Base-by-base conservation (phyloP, 2,888 invertebrate genomes). In the Lasioglossum marginatum region DNA sequence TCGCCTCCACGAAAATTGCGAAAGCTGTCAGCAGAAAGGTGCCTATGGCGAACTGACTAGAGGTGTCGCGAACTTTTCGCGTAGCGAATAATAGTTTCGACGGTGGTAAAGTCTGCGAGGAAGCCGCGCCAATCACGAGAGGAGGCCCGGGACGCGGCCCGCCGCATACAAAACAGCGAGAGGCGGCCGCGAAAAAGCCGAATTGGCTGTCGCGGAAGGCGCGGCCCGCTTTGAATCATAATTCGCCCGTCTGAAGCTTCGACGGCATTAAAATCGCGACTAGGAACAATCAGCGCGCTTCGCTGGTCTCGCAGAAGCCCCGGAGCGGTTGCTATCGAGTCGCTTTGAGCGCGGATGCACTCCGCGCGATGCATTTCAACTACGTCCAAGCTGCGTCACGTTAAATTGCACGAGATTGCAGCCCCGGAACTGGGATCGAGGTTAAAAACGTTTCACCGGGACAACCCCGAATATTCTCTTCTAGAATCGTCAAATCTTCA, bases 341-440 rank as follows among this genome's bases (percentile, higher is more conserved):
- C 89, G 90, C 92, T 92, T 91, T 92, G 92, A 90, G 84, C 80
- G 85, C 57, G 79, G 82, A 85, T 88, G 84, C 83, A 78, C 92
- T 87, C 77, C 82, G 88, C 86, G 40, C 23, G 68, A 91, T 92
- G 92, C 92, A 92, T 92, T 91, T 91, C 91, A 92, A 92, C 89
- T 92, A 90, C 19, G 63, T 12, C 48, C 66, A 63, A 66, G 23
- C 66, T 34, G 27, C 43, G 78, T 60, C 70, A 27, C 75, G 40
- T 34, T 40, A 37, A 40, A 60, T 45, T 45, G 43, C 45, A 72
- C 72, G 37, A 68, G 68, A 45, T 72, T 45, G 10, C 45, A 48
- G 63, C 34, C 31, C 34, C 34, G 23, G 23, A 68, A 23, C 68
- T 40, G 68, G 37, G 37, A 6, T 68, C 37, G 37, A 37, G 68